Conservation (phyloP, 2,113 vertebrate genomes). For the Anseranas semipalmata region DNA sequence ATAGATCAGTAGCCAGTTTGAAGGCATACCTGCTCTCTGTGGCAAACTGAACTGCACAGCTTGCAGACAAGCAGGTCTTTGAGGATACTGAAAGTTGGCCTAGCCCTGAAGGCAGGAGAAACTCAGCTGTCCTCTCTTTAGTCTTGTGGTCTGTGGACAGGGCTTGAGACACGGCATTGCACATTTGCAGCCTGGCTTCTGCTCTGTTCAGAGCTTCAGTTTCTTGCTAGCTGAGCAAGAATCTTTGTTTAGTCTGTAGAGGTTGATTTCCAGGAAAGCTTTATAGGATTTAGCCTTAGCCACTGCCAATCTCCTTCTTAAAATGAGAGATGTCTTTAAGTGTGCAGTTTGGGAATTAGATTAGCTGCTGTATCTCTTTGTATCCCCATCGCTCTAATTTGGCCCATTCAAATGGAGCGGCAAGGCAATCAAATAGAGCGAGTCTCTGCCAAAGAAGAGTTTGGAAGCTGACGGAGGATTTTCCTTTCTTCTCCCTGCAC, state of each 20-base stretch:
- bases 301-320: background rate
- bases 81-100: background rate
- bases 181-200: background rate
- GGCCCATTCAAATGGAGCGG: background rate
- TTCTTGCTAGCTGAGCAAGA: background rate
- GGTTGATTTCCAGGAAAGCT: background rate
- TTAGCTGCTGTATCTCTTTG: background rate
- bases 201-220: background rate
- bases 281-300: background rate
- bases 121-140: background rate
- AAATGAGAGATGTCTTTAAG: background rate
- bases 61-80: background rate
- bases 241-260: background rate
- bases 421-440: rapidly evolving
- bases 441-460: background rate
- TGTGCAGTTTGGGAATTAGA: background rate
- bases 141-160: background rate
- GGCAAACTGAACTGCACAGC: background rate
- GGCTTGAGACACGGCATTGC: too few relatives aligned
- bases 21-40: rapidly evolving
- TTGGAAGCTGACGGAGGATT: background rate
- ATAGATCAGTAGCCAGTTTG: background rate
- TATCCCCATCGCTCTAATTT: background rate
- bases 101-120: background rate
- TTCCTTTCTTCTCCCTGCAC: background rate